A percentile compares a stretch with the other conserved stretches of the same genome.
Evolutionary conservation across 2,888 invertebrate species (phyloP).

Genomic region (Enchytraeus crypticus): DNA sequence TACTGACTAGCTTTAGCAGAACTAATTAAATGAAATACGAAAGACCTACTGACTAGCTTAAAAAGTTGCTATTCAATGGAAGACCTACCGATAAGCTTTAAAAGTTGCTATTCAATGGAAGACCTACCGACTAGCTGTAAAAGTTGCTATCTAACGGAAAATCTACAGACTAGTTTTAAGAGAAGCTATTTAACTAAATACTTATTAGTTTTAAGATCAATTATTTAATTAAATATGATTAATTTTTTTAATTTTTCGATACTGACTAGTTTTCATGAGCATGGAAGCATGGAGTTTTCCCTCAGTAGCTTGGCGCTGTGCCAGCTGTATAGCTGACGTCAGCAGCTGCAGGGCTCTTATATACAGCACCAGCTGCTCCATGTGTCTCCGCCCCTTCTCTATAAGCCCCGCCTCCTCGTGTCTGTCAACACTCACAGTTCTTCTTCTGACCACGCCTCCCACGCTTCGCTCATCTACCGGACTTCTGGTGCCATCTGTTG

Average conservation of each 20-base stretch:
- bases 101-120: no score
- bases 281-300: constrained; percentile 80
- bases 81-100: no score
- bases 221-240: no score
- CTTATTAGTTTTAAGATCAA: no score
- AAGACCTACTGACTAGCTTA: no score
- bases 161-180: background rate
- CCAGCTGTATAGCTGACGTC: constrained; percentile 78
- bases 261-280: constrained; percentile 76
- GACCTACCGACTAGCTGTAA: no score
- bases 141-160: no score
- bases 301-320: constrained; percentile 72
- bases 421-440: background rate
- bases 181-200: background rate
- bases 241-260: no score
- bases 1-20: no score
- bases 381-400: constrained; percentile 34
- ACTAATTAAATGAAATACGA: no score
- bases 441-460: background rate
- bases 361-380: constrained; percentile 76
- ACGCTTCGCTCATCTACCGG: background rate
- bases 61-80: no score
- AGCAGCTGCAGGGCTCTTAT: constrained; percentile 85
- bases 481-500: background rate
- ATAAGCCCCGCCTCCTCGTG: constrained; percentile 14